phyloP scores from a whole-genome alignment of 2,113 vertebrate species.

The Morone saxatilis region DNA sequence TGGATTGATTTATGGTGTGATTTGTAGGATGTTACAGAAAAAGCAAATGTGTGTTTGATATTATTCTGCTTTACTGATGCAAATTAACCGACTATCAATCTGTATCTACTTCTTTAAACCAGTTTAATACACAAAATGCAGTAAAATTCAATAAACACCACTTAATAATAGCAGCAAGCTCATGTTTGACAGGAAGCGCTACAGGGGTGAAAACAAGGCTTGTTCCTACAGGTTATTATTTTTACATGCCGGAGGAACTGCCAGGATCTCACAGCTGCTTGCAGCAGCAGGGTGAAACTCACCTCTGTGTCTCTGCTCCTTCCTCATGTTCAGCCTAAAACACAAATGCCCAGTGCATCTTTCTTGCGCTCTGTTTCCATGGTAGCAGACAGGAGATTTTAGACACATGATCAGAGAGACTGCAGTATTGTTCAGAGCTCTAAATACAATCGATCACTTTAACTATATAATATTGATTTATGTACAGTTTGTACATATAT shows the following conservation, averaged over 20 bases:
- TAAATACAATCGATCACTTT: background rate
- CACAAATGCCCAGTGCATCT: background rate
- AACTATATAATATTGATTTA: background rate
- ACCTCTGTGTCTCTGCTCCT: conserved; percentile 7
- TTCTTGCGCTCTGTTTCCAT: conserved; percentile 69
- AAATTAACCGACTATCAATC: background rate
- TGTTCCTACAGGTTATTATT: conserved; percentile 34
- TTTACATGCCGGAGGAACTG: conserved; percentile 46
- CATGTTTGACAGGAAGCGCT: conserved; percentile 27
- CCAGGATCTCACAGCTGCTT: conserved; percentile 44
- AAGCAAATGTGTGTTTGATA: background rate
- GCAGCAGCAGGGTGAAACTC: conserved; percentile 5
- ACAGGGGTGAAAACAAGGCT: conserved; percentile 17
- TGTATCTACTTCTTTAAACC: background rate
- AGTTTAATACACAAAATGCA: background rate
- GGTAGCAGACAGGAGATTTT: conserved; percentile 67
- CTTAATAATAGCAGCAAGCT: background rate
- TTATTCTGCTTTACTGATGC: background rate
- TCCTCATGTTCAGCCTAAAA: conserved; percentile 32
- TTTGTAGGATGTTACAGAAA: background rate
- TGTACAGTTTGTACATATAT: background rate
- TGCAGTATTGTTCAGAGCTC: conserved; percentile 6
- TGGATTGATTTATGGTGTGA: background rate
- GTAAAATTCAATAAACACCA: background rate
- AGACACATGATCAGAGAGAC: conserved; percentile 24